phyloP scores from a whole-genome alignment of 2,113 vertebrate species.

The Cromileptes altivelis region DNA sequence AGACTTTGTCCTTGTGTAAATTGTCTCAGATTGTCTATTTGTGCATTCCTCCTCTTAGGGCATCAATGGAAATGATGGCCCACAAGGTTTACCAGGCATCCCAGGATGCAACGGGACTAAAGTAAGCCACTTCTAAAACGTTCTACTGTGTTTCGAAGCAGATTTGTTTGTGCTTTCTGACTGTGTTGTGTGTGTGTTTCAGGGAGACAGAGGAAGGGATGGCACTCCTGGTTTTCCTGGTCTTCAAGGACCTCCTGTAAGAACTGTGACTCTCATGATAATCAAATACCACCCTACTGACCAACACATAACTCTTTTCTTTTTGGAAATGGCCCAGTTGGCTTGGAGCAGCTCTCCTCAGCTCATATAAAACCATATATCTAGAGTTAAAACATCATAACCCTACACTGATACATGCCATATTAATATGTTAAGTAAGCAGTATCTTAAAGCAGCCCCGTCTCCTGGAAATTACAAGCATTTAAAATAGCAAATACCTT shows the following conservation, averaged over 20 bases:
- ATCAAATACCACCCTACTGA: background rate
- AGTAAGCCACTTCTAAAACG: slow-evolving; percentile 76
- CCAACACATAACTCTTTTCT: background rate
- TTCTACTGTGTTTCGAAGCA: background rate
- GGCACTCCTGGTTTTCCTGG: slow-evolving; percentile 90
- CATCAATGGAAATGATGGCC: slow-evolving; percentile 96
- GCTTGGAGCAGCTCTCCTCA: background rate
- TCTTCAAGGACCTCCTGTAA: slow-evolving; percentile 89
- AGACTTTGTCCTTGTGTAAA: background rate
- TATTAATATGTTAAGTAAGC: background rate
- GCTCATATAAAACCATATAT: background rate
- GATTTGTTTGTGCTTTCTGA: background rate
- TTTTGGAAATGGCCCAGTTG: background rate
- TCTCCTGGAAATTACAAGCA: too few relatives aligned
- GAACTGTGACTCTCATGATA: slow-evolving; percentile 37
- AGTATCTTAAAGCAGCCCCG: background rate
- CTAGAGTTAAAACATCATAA: background rate
- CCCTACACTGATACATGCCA: background rate
- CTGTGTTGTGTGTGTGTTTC: slow-evolving; percentile 59
- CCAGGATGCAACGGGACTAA: slow-evolving; percentile 99
- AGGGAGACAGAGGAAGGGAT: slow-evolving; percentile 92
- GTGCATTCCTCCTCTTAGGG: slow-evolving; percentile 82
- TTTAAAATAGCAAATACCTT: too few relatives aligned
- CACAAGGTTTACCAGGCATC: slow-evolving; percentile 91
- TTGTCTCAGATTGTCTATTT: slow-evolving; percentile 11